Evolutionary conservation across 2,797 vertebrate species (phyloP).

Genomic region (Eulemur coronatus): DNA sequence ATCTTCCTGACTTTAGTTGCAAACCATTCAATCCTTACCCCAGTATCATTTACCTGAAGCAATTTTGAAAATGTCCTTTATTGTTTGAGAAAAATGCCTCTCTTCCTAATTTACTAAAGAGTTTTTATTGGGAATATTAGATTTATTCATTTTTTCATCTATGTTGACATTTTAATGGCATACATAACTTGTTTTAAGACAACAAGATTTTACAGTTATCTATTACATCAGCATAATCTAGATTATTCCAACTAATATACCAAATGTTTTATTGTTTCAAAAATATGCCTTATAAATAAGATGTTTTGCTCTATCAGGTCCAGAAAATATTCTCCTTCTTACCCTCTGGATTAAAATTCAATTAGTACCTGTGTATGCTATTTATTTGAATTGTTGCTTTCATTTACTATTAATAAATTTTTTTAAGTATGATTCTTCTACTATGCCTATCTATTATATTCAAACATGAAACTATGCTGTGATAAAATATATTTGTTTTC

Average conservation of each 20-base stretch:
- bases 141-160: neutral
- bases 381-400: neutral
- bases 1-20: neutral
- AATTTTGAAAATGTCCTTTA: neutral
- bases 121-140: neutral
- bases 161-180: neutral
- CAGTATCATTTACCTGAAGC: neutral
- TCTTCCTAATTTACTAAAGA: neutral
- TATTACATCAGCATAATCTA: neutral
- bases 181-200: neutral
- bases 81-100: neutral
- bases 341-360: neutral
- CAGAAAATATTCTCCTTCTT: neutral
- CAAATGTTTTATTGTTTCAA: neutral
- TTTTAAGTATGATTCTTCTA: neutral
- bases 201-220: neutral
- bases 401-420: neutral
- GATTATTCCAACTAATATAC: neutral
- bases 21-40: rapidly evolving
- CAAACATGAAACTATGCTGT: neutral
- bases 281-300: neutral
- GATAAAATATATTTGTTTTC: neutral
- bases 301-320: neutral
- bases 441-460: neutral
- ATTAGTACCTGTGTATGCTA: rapidly evolving